Base-by-base conservation (phyloP, 1,140 invertebrate species). In the Nixonia krombeini region DNA sequence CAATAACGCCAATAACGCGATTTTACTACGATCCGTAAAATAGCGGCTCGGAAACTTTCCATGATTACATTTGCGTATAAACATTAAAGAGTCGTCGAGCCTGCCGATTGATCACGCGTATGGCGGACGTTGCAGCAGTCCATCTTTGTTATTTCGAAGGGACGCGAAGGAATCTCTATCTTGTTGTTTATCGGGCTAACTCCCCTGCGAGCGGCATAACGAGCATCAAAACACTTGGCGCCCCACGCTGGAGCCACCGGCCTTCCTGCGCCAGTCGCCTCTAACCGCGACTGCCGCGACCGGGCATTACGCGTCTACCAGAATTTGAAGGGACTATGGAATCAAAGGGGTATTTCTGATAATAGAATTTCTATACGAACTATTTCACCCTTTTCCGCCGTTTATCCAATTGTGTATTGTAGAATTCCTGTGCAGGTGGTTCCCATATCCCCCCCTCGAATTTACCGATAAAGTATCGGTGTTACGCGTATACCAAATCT, bases 211-310 rank as follows among this genome's bases (percentile, higher is more conserved):
- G 29, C 40, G n/a, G 67, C 70, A 68, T 76, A 75, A 76, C 73
- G 73, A 78, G 75, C 74, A 78, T 78, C 74, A 76, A 78, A 78
- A 78, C 75, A 78, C 59, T 78, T 78, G 75, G 75, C 75, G 75
- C 75, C 75, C 72, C 74, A 67, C 51, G 67, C 70, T 76, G 75
- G 75, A 77, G 74, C 75, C 75, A 50, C 59, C 59, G 62, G 61
- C 57, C 61, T 40, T 53, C 49, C 55, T 51, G 13, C 15, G 17
- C 33, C 33, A 10, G 33, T 12, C 57, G 23, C 38, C 31, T 28
- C 25, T 47, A 44, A 29, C 7, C 56, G 23, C 42, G 7, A 37
- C n/a, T 25, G 41, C n/a, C 21, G 33, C 12, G 35, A 17, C 10
- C 51, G 21, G 8, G 15, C 49, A 47, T 35, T 31, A 47, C 18